A percentile compares a stretch with the other conserved stretches of the same genome.
phyloP scores from a whole-genome alignment of 2,113 vertebrate genomes.

The Limanda limanda region DNA sequence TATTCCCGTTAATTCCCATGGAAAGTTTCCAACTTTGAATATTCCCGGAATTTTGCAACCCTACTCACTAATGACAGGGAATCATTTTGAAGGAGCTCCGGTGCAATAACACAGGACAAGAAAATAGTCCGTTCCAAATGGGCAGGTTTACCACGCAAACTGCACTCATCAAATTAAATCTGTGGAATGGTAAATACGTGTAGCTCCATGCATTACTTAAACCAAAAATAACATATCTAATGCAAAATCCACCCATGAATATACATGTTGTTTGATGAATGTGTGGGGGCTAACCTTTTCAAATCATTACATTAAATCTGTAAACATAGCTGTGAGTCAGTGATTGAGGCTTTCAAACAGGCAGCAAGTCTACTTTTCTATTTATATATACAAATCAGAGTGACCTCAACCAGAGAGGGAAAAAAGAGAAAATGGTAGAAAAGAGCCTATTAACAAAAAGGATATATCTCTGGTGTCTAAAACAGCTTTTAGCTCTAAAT shows the following conservation, averaged over 20 bases:
- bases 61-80: background rate
- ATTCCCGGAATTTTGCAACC: too few species aligned
- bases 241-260: background rate
- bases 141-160: too few species aligned
- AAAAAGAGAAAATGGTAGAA: background rate
- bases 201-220: background rate
- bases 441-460: constrained; percentile 17
- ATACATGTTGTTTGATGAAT: background rate
- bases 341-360: background rate
- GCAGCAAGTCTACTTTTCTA: constrained; percentile 8
- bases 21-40: too few species aligned
- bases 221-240: background rate
- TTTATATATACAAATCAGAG: constrained; percentile 33
- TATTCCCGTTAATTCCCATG: too few species aligned
- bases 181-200: background rate
- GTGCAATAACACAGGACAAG: background rate
- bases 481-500: constrained; percentile 29
- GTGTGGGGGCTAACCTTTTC: constrained; percentile 21
- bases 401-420: constrained; percentile 6
- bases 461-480: constrained; percentile 8
- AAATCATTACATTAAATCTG: constrained; percentile 22
- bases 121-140: background rate
- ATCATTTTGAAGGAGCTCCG: background rate
- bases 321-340: constrained; percentile 23
- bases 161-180: background rate